Evolutionary conservation across 2,113 vertebrate species (phyloP), one percentile per base, ranked within the genome.

Genomic region (Oreochromis tanganicae): DNA sequence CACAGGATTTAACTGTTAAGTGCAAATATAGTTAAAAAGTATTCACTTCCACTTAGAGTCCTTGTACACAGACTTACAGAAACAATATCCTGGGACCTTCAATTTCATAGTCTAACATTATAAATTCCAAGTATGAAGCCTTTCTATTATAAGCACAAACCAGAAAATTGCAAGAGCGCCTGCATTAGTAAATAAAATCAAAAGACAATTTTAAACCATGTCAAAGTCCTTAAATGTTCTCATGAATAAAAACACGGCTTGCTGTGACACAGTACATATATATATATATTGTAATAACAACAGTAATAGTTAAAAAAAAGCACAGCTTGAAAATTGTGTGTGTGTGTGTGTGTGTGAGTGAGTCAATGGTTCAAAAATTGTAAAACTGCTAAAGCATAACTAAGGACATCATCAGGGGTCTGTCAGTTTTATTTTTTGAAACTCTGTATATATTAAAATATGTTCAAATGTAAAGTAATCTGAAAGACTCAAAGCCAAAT

Each of bases 131-230:
- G 12, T 5, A 75, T 55, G 16, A 80, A 82, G 19, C 27, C n/a
- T 29, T 4, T 91, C 86, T 34, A 71, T 36, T 85, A 54, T 50
- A 59, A 24, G 43, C 19, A 91, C 32, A 57, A 6, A 43, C 86
- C 88, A 92, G 78, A n/a, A 90, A 83, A 52, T 82, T 85, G 85
- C 86, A 87, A 36, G 4, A 88, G n/a, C 27, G 17, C 19, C 46
- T 83, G 34, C 16, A 68, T 61, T 83, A 66, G 50, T 13, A 71
- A 6, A 38, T 4, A 52, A 41, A 61, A 3, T 3, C 8, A 29
- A 38, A 32, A 29, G 9, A 75, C 71, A 19, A 4, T 16, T 27
- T 46, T 43, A 0, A 54, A 19, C n/a, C 50, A 4, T 21, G 52
- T n/a, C 17, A 52, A 43, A 75, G 24, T 48, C 24, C 14, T 17